Percentiles rank a stretch among this genome's conserved stretches.
These are phyloP conservation scores for Zaprionus ornatus DNA, from an alignment of 1,140 invertebrate genomes.

Conservation along the genomic window DNA sequence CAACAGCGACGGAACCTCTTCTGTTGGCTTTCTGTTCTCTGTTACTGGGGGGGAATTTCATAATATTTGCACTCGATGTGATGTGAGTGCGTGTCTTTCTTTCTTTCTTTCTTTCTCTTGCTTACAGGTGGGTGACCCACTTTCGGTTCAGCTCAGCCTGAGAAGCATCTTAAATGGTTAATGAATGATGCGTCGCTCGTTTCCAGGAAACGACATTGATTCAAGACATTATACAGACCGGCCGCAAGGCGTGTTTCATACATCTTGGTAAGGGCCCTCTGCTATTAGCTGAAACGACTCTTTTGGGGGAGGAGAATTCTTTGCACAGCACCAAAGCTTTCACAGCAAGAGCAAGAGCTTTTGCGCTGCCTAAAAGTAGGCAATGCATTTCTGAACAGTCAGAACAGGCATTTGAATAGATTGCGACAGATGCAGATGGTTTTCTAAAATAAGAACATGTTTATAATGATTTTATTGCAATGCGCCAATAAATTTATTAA, in stretches of 20 bases:
- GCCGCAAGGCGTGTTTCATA: conserved; percentile 20
- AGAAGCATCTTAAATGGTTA: conserved; percentile 64
- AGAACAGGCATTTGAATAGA: not conserved
- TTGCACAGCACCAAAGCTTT: not conserved
- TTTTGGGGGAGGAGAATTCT: conserved; percentile 5
- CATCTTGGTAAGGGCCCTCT: not conserved
- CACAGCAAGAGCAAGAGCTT: conserved; percentile 2
- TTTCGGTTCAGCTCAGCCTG: conserved; percentile 50
- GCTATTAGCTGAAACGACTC: conserved; percentile 6
- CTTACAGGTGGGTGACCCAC: conserved; percentile 74
- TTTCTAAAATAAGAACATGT: not conserved
- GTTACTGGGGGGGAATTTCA: conserved; percentile 58
- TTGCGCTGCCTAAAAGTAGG: conserved; percentile 33
- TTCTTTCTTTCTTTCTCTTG: conserved; percentile 5
- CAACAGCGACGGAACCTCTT: conserved; percentile 1
- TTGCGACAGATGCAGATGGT: not conserved
- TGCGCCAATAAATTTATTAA: too few relatives aligned
- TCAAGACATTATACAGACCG: conserved; percentile 13
- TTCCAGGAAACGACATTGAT: conserved; percentile 64
- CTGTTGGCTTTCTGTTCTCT: conserved; percentile 50
- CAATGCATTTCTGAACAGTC: not conserved
- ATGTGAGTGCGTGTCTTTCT: conserved; percentile 52
- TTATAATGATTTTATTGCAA: not conserved
- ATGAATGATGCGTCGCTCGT: conserved; percentile 60
- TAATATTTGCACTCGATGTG: conserved; percentile 69